Evolutionary conservation across 2,797 vertebrate species (phyloP).

Genomic region (Hypotaenidia philippensis): DNA sequence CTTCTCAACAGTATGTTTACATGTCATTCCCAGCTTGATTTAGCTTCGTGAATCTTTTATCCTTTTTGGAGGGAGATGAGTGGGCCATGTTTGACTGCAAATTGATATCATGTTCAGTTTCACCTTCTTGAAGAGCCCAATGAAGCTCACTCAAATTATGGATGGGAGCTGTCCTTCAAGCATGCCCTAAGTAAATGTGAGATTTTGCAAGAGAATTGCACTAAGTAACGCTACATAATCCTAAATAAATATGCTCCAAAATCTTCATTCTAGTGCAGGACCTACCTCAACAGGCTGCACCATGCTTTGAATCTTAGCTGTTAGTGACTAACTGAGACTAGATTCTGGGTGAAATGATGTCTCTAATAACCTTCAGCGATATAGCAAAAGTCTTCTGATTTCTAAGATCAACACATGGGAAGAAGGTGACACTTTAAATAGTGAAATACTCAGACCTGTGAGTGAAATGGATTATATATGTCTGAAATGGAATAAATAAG

Average conservation of each 20-base stretch:
- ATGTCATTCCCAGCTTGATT: background rate
- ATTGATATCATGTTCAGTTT: background rate
- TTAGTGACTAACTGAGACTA: background rate
- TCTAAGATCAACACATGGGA: background rate
- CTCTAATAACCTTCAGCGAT: background rate
- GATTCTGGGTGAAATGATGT: background rate
- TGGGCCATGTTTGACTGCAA: background rate
- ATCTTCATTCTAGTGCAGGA: background rate
- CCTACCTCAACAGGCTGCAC: background rate
- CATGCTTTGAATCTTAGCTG: background rate
- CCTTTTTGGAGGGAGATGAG: background rate
- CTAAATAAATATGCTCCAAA: background rate
- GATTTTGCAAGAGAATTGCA: background rate
- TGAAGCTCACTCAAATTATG: background rate
- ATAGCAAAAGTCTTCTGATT: background rate
- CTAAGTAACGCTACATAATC: background rate
- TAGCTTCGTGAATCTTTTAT: background rate
- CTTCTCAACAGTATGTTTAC: background rate
- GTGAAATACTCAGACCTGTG: background rate
- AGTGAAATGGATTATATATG: background rate
- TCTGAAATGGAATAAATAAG: background rate
- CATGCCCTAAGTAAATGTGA: background rate
- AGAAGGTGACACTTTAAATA: background rate
- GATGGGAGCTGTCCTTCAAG: background rate
- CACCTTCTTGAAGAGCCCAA: background rate